phyloP scores from a whole-genome alignment of 2,113 vertebrate genomes.

The Conger conger region DNA sequence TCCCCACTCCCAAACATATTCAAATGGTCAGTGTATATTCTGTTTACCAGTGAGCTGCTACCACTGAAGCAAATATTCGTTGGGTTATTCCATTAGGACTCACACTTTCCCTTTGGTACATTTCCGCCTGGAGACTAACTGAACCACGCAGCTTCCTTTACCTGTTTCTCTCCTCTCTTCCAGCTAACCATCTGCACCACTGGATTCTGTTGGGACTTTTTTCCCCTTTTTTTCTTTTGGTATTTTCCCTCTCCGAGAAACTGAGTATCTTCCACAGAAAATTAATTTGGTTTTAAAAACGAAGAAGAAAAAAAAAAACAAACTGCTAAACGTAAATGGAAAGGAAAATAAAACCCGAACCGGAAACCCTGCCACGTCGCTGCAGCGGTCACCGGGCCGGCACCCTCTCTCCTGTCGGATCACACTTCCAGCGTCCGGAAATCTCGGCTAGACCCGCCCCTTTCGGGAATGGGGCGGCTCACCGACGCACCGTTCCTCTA shows the following conservation, averaged over 20 bases:
- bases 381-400: slow-evolving; percentile 7
- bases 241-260: slow-evolving; percentile 53
- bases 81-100: not conserved
- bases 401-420: slow-evolving; percentile 23
- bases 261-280: slow-evolving; percentile 56
- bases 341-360: slow-evolving; percentile 68
- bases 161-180: slow-evolving; percentile 65
- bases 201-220: slow-evolving; percentile 74
- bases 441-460: not conserved
- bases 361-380: too few species aligned
- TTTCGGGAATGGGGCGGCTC: not conserved
- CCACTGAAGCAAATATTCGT: not conserved
- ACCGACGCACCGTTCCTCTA: not conserved
- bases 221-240: slow-evolving; percentile 34
- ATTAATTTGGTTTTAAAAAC: slow-evolving; percentile 33
- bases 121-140: slow-evolving; percentile 55
- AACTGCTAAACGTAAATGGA: too few species aligned
- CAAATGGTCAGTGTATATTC: too few species aligned
- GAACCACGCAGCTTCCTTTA: slow-evolving; percentile 35
- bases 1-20: too few species aligned
- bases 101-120: slow-evolving; percentile 20
- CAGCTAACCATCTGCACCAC: slow-evolving; percentile 86
- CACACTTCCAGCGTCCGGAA: not conserved
- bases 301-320: slow-evolving; percentile 37
- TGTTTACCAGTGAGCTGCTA: too few species aligned